Percentiles rank a stretch among this genome's conserved stretches.
Conservation (phyloP, 2,113 vertebrate genomes). For the Aptenodytes forsteri region DNA sequence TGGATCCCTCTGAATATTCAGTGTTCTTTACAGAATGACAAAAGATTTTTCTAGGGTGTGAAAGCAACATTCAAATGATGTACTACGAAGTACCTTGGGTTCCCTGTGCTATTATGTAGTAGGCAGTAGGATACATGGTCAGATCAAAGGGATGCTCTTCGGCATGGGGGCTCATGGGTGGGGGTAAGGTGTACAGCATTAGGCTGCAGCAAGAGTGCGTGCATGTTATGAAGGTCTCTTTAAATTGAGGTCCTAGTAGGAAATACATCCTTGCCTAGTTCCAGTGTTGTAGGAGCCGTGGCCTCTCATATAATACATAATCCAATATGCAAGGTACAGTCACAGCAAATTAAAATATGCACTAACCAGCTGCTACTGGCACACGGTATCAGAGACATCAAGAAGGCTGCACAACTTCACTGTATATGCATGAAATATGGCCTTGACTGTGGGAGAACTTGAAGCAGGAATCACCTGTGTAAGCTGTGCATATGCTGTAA, state of each 20-base stretch:
- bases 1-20: neutral
- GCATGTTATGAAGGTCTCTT: neutral
- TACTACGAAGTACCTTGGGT: neutral
- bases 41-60: neutral
- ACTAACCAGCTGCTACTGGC: neutral
- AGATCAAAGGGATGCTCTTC: neutral
- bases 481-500: neutral
- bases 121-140: neutral
- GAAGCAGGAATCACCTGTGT: neutral
- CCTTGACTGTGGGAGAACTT: neutral
- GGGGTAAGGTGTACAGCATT: neutral
- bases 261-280: neutral
- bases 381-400: neutral
- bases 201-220: accelerated
- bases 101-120: neutral
- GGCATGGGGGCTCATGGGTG: neutral
- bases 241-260: neutral
- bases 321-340: neutral
- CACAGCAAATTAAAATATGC: neutral
- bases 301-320: neutral
- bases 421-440: accelerated
- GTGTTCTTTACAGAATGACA: neutral
- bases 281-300: neutral
- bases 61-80: neutral
- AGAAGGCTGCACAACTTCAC: neutral